Conservation (phyloP, 2,888 invertebrate species). For the Cabera pusaria region DNA sequence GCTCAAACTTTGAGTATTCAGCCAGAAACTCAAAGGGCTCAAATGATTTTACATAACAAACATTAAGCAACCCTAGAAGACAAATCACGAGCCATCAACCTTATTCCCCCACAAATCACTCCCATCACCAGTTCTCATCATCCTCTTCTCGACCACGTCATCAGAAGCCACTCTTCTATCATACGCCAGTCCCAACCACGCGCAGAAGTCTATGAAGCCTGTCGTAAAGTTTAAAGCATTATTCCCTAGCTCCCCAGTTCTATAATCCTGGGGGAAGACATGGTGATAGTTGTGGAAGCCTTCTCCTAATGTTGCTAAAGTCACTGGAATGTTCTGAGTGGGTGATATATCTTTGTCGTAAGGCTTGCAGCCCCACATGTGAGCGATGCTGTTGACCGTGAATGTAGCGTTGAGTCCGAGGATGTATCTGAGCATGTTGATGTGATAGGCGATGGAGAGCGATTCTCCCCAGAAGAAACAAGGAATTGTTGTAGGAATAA, state of each 20-base stretch:
- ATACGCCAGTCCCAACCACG: conserved; percentile 36
- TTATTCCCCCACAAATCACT: conserved; percentile 4
- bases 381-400: conserved; percentile 85
- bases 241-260: conserved; percentile 66
- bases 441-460: conserved; percentile 49
- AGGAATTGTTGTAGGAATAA: conserved; percentile 78
- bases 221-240: conserved; percentile 85
- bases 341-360: conserved; percentile 51
- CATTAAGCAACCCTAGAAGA: no score
- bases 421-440: conserved; percentile 74
- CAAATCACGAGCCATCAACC: no score
- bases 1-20: no score
- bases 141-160: conserved; percentile 13
- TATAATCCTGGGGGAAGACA: no score
- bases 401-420: conserved; percentile 83
- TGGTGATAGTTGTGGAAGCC: conserved; percentile 91
- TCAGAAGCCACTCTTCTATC: conserved; percentile 31
- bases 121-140: conserved; percentile 34
- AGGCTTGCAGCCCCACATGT: conserved; percentile 64
- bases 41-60: no score
- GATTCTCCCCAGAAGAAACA: conserved; percentile 80
- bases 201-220: conserved; percentile 33
- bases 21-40: no score
- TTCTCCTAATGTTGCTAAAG: conserved; percentile 50
- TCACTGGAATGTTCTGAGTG: conserved; percentile 2